These are phyloP conservation scores for Phalacrocorax brasilianus DNA, from an alignment of 2,113 vertebrate species.

Conservation along the genomic window DNA sequence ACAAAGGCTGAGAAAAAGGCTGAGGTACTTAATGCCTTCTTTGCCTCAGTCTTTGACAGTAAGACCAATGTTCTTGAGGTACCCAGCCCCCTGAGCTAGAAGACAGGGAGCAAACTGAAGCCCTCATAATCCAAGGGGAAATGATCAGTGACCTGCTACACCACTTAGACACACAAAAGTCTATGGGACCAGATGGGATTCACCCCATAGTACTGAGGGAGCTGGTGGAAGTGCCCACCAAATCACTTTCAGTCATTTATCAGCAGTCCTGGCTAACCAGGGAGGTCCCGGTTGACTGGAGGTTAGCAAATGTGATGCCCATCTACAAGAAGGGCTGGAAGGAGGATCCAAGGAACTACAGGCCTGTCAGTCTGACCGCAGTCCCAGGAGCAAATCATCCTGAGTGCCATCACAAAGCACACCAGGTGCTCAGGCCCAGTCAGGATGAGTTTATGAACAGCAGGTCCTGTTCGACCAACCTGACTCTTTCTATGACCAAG, in stretches of 20 bases:
- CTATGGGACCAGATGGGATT: no score
- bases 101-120: not conserved
- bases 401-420: not conserved
- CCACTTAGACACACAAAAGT: no score
- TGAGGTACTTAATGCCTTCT: not conserved
- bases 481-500: no score
- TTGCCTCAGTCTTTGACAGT: not conserved
- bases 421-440: no score
- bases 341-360: not conserved
- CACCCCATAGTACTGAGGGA: no score
- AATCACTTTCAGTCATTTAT: not conserved
- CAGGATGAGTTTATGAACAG: no score
- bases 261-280: not conserved
- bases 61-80: not conserved
- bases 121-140: no score
- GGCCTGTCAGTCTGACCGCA: not conserved
- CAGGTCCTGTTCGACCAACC: no score
- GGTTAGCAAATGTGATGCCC: not conserved
- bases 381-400: not conserved
- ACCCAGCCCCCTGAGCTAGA: not conserved
- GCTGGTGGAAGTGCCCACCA: no score
- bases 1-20: not conserved
- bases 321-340: not conserved
- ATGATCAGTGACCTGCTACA: no score
- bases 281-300: not conserved